A percentile compares a stretch with the other conserved stretches of the same genome.
Evolutionary conservation across 1,140 invertebrate species (phyloP).

Genomic region (Zaprionus inermis): DNA sequence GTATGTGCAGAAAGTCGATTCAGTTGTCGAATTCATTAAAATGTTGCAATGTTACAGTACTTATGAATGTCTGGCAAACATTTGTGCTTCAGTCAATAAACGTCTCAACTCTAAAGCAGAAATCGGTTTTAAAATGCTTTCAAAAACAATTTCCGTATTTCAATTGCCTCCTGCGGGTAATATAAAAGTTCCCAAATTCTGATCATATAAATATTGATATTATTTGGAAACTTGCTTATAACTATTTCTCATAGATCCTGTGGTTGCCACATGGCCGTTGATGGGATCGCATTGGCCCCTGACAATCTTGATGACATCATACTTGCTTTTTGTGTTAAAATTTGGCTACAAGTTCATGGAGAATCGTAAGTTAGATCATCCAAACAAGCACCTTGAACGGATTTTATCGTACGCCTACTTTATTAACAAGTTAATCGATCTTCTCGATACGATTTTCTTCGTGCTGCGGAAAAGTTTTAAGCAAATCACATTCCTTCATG

Average conservation of each 20-base stretch:
- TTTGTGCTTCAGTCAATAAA: too few species aligned
- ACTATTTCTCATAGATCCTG: slow-evolving; percentile 16
- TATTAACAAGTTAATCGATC: slow-evolving; percentile 36
- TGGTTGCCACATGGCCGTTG: not conserved
- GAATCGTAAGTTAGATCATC: slow-evolving; percentile 19
- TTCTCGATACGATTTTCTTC: slow-evolving; percentile 34
- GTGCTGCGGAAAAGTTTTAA: slow-evolving; percentile 34
- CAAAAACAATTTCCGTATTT: not conserved
- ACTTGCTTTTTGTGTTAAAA: slow-evolving; percentile 20
- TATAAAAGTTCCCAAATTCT: not conserved
- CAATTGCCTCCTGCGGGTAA: not conserved
- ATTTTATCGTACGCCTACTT: slow-evolving; percentile 1
- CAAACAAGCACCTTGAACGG: slow-evolving; percentile 11
- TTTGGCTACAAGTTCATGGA: slow-evolving; percentile 24
- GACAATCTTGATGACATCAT: not conserved
- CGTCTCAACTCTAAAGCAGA: too few species aligned
- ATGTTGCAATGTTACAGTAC: too few species aligned
- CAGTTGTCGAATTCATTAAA: too few species aligned
- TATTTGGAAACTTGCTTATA: too few species aligned
- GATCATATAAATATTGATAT: too few species aligned
- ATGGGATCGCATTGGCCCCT: slow-evolving; percentile 4
- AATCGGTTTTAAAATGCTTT: too few species aligned
- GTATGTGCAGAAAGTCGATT: too few species aligned
- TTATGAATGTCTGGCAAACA: too few species aligned
- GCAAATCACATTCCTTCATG: slow-evolving; percentile 31